phyloP scores from a whole-genome alignment of 1,140 invertebrate genomes.

The Drosophila obscura region DNA sequence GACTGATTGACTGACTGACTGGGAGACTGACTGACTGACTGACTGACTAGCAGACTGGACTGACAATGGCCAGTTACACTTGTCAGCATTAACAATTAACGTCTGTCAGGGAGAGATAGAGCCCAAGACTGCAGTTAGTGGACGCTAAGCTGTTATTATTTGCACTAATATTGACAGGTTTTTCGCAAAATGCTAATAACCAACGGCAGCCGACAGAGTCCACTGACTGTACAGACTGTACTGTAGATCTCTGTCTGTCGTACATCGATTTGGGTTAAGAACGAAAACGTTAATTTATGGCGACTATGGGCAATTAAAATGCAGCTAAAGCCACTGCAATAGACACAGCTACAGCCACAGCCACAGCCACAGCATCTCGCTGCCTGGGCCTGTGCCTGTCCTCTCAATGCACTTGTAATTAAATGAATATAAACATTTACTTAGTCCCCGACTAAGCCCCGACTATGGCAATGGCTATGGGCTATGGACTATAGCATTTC shows the following conservation, averaged over 20 bases:
- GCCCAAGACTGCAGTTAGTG: slow-evolving; percentile 51
- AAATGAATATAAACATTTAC: slow-evolving; percentile 81
- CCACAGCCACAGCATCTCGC: slow-evolving; percentile 1
- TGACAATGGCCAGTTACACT: slow-evolving; percentile 58
- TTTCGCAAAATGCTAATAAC: slow-evolving; percentile 78
- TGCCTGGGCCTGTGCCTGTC: background rate
- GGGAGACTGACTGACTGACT: slow-evolving; percentile 28
- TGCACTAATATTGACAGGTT: slow-evolving; percentile 82
- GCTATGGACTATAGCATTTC: slow-evolving; percentile 57
- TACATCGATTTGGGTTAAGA: slow-evolving; percentile 76
- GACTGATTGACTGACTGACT: slow-evolving; percentile 21
- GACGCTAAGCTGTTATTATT: slow-evolving; percentile 77
- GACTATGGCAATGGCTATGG: slow-evolving; percentile 54
- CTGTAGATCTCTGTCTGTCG: slow-evolving; percentile 34
- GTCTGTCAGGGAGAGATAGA: slow-evolving; percentile 54
- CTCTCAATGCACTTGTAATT: slow-evolving; percentile 72
- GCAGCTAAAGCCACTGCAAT: slow-evolving; percentile 43
- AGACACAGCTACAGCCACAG: slow-evolving; percentile 26
- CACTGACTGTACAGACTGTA: slow-evolving; percentile 4
- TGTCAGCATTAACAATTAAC: slow-evolving; percentile 81
- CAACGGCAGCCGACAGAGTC: slow-evolving; percentile 24
- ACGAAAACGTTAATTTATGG: slow-evolving; percentile 65
- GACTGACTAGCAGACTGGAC: slow-evolving; percentile 8
- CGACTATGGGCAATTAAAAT: slow-evolving; percentile 72
- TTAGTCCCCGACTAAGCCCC: slow-evolving; percentile 40